Percentiles rank a stretch among this genome's conserved stretches.
Conservation (phyloP, 2,888 invertebrate genomes). For the Monochamus alternatus region DNA sequence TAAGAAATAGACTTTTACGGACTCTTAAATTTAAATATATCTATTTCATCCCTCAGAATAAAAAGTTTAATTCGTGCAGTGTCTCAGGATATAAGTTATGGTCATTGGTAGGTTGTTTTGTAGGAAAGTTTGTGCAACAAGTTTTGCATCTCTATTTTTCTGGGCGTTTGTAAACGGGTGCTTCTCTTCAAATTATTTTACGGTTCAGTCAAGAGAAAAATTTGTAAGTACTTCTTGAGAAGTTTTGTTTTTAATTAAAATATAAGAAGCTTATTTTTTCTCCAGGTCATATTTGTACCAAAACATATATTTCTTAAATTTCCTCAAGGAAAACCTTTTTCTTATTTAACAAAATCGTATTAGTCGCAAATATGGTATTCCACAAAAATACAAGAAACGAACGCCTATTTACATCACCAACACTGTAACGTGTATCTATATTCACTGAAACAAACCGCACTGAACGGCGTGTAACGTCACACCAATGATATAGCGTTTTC, state of each 20-base stretch:
- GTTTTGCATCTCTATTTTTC: neutral
- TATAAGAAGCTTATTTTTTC: conserved; percentile 1
- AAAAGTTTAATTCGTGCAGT: conserved; percentile 33
- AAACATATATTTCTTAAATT: neutral
- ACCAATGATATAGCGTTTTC: no score
- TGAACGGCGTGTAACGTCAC: no score
- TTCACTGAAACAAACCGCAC: no score
- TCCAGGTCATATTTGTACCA: neutral
- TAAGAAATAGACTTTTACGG: conserved; percentile 39
- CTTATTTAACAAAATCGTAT: no score
- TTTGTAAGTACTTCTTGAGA: neutral
- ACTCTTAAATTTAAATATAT: conserved; percentile 43
- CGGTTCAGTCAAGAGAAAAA: neutral
- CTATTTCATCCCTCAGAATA: conserved; percentile 36
- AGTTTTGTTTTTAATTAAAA: neutral
- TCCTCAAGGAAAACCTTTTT: no score
- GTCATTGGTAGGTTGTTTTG: conserved; percentile 3
- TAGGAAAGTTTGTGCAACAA: neutral
- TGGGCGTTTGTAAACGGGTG: neutral
- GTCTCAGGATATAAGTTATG: conserved; percentile 27
- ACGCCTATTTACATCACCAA: no score
- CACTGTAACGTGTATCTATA: no score
- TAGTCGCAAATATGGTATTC: no score
- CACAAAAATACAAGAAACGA: no score
- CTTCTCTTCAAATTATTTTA: neutral